Base-by-base conservation (phyloP, 2,888 invertebrate species). In the Gryllus longicercus region DNA sequence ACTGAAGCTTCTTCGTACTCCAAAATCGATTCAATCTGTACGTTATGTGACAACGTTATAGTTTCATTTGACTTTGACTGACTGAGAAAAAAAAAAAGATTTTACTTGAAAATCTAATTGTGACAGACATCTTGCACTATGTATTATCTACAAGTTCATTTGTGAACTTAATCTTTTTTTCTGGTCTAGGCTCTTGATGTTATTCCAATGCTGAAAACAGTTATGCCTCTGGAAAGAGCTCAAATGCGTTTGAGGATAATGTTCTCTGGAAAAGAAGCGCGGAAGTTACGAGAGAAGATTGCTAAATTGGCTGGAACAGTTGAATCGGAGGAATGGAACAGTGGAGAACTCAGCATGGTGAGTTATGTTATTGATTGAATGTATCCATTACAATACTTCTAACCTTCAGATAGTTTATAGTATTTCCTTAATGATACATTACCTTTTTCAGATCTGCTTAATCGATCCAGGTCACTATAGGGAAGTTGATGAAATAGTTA, bases 391-490 rank as follows among this genome's bases (percentile, higher is more conserved):
- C 8, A 38, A 0, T 8, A 38, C 38, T 38, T 38, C 38, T 38
- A 74, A 12, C 2, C 2, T 23, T 74, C 21, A 21, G 75, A 74
- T 11, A 74, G 23, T 11, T 11, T 23, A 14, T 23, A 11, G 75
- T 74, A 12, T 12, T 11, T 10, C 11, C n/a, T 74, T 74, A 74
- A 74, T n/a, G n/a, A 74, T 74, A 23, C 38, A 18, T 49, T 77
- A 50, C 2, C 23, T 16, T 38, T 83, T 83, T 0, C 83, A 91
- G 90, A 88, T 90, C 2, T 88, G 90, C 74, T 88, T 96, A 16
- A 94, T 96, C 82, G 98, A 98, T 88, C 98, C 98, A 3, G 98
- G 99, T 0, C 92, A 94, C 85, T 99, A 95, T 87, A 91, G 97
- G 84, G 92, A 91, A 84, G 90, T 99, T 50, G 97, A 97, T 88